phyloP scores from a whole-genome alignment of 1,140 invertebrate species.

The roundworm (Caenorhabditis elegans) region DNA sequence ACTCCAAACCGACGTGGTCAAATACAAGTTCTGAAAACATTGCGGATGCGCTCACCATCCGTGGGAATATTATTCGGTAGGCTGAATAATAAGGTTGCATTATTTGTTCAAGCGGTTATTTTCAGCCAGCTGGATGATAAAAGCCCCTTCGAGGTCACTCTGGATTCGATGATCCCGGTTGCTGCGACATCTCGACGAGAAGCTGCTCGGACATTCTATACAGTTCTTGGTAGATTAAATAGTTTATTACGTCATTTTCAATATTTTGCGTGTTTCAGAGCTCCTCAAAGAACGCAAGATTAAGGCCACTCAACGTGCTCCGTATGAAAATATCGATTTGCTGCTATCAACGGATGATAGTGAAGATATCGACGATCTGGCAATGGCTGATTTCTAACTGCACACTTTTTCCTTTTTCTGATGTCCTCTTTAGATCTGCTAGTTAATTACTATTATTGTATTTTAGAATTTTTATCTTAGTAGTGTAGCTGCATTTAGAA shows the following conservation, averaged over 20 bases:
- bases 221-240: not conserved
- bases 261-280: not conserved
- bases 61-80: too few relatives aligned
- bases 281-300: not conserved
- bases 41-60: not conserved
- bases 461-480: too few relatives aligned
- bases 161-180: not conserved
- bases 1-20: not conserved
- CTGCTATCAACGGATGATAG: not conserved
- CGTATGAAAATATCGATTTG: not conserved
- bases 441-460: too few relatives aligned
- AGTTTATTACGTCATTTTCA: not conserved
- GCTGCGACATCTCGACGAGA: not conserved
- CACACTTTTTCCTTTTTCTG: too few relatives aligned
- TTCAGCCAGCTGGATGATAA: not conserved
- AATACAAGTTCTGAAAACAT: not conserved
- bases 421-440: too few relatives aligned
- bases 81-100: too few relatives aligned
- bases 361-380: not conserved
- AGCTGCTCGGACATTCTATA: not conserved
- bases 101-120: not conserved
- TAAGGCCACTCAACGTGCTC: not conserved
- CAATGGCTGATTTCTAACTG: not conserved
- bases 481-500: too few relatives aligned
- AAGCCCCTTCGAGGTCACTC: not conserved